These are phyloP conservation scores for Alectura lathami DNA, from an alignment of 2,113 vertebrate species.

Conservation along the genomic window DNA sequence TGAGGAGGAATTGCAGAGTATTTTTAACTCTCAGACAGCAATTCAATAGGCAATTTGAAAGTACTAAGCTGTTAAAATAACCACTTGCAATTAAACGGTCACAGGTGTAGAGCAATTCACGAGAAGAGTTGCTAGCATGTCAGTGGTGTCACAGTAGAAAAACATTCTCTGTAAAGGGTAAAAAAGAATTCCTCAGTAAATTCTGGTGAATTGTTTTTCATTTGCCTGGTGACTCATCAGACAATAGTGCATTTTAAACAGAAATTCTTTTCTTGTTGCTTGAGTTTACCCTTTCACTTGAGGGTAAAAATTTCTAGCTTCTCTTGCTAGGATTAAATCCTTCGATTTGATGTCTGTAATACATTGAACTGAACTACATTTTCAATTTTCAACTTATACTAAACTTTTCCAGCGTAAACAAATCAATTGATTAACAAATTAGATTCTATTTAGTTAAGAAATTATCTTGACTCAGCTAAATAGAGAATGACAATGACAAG, in stretches of 20 bases:
- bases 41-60: background rate
- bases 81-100: background rate
- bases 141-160: background rate
- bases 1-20: background rate
- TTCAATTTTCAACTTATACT: background rate
- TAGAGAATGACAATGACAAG: background rate
- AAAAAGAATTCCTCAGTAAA: background rate
- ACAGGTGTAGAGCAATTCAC: background rate
- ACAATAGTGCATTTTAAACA: background rate
- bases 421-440: background rate
- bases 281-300: background rate
- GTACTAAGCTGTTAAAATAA: background rate
- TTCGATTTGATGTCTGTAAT: background rate
- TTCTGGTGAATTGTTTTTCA: background rate
- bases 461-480: background rate
- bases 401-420: background rate
- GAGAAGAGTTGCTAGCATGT: background rate
- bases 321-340: background rate
- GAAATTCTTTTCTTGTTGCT: background rate
- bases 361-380: background rate
- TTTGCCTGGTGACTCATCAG: background rate
- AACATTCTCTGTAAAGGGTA: background rate
- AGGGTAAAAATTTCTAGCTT: background rate
- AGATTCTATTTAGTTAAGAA: background rate
- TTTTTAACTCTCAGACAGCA: background rate